Evolutionary conservation across 2,797 vertebrate species (phyloP).

Genomic region (Pseudotriccus pelzelni): DNA sequence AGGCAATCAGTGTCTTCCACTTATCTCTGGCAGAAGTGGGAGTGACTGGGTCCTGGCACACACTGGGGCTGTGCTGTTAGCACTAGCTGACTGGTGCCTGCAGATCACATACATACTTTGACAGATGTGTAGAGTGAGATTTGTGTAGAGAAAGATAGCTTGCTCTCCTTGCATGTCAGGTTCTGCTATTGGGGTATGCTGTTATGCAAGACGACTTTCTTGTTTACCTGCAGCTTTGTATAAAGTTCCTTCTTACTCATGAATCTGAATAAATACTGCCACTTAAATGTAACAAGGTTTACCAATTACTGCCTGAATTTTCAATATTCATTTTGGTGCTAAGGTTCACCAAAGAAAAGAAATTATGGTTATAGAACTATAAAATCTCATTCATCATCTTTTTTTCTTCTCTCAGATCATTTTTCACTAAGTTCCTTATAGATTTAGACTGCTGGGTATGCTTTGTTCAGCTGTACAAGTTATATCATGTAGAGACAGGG

Average conservation of each 20-base stretch:
- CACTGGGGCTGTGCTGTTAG: not conserved
- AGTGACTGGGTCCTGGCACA: accelerated
- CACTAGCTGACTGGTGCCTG: not conserved
- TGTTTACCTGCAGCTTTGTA: not conserved
- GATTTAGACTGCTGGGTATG: not conserved
- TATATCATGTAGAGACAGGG: not conserved
- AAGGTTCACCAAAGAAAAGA: not conserved
- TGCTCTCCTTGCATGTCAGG: accelerated
- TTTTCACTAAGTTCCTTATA: not conserved
- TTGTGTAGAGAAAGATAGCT: accelerated
- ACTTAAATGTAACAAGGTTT: slow-evolving; percentile 12
- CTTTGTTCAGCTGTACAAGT: slow-evolving; percentile 32
- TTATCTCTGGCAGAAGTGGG: not conserved
- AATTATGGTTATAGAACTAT: not conserved
- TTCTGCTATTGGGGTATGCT: not conserved
- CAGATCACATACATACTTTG: not conserved
- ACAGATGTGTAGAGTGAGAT: not conserved
- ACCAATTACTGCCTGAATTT: not conserved
- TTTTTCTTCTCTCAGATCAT: not conserved
- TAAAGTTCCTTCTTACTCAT: not conserved
- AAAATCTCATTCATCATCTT: not conserved
- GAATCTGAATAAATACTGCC: not conserved
- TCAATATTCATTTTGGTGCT: not conserved
- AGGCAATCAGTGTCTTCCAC: accelerated
- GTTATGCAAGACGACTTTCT: not conserved